These are phyloP conservation scores for Patella pellucida DNA, from an alignment of 2,888 invertebrate genomes.

Conservation along the genomic window DNA sequence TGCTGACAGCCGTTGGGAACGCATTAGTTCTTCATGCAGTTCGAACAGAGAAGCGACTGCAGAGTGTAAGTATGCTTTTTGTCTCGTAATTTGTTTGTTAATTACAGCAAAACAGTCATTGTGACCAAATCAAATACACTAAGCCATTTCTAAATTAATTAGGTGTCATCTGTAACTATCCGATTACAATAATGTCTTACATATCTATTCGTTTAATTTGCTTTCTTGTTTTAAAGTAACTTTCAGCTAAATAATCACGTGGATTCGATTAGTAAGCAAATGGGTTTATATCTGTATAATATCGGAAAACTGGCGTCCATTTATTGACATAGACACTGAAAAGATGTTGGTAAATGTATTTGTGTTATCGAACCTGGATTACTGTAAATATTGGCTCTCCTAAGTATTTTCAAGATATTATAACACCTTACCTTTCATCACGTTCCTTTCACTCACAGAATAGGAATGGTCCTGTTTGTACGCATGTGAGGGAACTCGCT, in stretches of 20 bases:
- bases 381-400: background rate
- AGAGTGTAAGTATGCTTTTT: constrained; percentile 68
- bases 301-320: constrained; percentile 7
- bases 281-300: background rate
- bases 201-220: background rate
- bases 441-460: too few species aligned
- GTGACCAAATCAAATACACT: background rate
- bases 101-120: background rate
- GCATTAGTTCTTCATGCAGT: constrained; percentile 74
- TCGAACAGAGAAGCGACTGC: constrained; percentile 72
- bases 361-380: constrained; percentile 8
- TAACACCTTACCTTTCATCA: background rate
- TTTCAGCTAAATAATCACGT: background rate
- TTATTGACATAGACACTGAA: background rate
- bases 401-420: constrained; percentile 4
- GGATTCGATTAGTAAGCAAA: constrained; percentile 4
- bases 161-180: too few species aligned
- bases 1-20: constrained; percentile 72
- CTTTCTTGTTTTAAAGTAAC: background rate
- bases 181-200: too few species aligned
- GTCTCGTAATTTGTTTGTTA: background rate
- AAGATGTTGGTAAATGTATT: background rate
- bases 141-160: background rate
- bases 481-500: background rate
- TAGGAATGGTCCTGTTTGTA: too few species aligned